Evolutionary conservation across 1,140 invertebrate species (phyloP), one percentile per base, ranked within the genome.

Genomic region (Nixonia krombeini): DNA sequence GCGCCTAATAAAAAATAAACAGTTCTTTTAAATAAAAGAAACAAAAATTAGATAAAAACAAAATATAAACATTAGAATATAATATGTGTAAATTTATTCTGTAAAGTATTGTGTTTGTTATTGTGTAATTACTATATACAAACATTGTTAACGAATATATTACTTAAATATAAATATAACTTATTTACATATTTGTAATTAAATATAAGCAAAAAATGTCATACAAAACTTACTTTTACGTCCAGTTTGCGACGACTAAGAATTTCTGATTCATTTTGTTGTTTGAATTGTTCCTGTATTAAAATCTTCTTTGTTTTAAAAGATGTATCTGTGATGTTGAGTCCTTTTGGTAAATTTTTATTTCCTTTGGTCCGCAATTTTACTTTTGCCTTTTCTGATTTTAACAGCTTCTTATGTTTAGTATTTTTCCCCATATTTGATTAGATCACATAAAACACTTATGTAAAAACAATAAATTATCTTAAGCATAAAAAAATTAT

Each of bases 261-360:
- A 23, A 90, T 88, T 70, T 90, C 88, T 1, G 85, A 79, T 21
- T 86, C 82, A 52, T 84, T 80, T 46, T 89, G 87, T 35, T 89
- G 87, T 72, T 90, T 91, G 0, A 95, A 81, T 75, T 96, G 93
- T 72, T 92, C 89, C 49, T 88, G 87, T 28, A 96, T 88, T 5
- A 94, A 83, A 67, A 97, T 95, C 75, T 94, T 93, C 70, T 93
- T 92, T 1, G 95, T 88, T 89, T 95, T 96, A 74, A 96, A 96
- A 70, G 91, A 89, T 0, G 93, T 92, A 76, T 95, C 90, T 0
- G 94, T 96, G 1, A 93, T 88, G 88, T 96, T 97, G 33, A 90
- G 88, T 8, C 92, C 91, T 83, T 92, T 93, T 0, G 92, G 91
- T 35, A 93, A 76, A 51, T 85, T 73, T 74, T 89, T 90, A 70